Evolutionary conservation across 2,797 vertebrate species (phyloP).

Genomic region (Tokudaia tokunoshimensis): DNA sequence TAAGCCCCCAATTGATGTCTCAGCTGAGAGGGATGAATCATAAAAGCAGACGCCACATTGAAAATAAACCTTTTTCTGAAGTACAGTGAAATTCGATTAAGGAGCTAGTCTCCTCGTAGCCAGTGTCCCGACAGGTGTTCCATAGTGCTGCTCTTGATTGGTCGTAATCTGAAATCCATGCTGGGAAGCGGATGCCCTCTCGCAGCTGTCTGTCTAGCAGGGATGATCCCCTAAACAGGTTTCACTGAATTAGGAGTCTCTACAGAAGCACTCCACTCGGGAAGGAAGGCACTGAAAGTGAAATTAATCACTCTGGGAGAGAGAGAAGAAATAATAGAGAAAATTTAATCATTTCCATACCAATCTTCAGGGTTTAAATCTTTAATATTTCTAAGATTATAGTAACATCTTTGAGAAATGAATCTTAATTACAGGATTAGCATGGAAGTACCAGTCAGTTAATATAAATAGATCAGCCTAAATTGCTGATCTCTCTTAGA

Average conservation of each 20-base stretch:
- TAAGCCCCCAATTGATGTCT: constrained; percentile 61
- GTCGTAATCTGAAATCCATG: constrained; percentile 79
- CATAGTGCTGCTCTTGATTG: constrained; percentile 53
- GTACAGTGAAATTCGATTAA: constrained; percentile 75
- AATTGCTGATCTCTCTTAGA: constrained; percentile 49
- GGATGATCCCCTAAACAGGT: constrained; percentile 80
- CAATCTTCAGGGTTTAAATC: constrained; percentile 71
- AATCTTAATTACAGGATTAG: constrained; percentile 75
- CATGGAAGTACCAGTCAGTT: constrained; percentile 49
- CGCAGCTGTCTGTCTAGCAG: constrained; percentile 77
- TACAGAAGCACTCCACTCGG: constrained; percentile 12
- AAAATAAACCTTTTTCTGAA: constrained; percentile 72
- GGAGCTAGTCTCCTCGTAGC: constrained; percentile 71
- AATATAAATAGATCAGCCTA: constrained; percentile 54
- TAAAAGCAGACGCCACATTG: constrained; percentile 77
- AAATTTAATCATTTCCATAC: constrained; percentile 72
- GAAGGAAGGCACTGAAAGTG: constrained; percentile 65
- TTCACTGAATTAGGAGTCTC: constrained; percentile 70
- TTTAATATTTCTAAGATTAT: constrained; percentile 70
- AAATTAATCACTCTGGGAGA: constrained; percentile 81
- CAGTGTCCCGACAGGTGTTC: constrained; percentile 79
- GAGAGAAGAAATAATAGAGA: constrained; percentile 58
- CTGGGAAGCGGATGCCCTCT: constrained; percentile 45
- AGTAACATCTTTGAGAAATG: constrained; percentile 65
- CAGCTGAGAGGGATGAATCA: constrained; percentile 66